Evolutionary conservation across 2,113 vertebrate species (phyloP).

Genomic region (Microcebus griseorufus): DNA sequence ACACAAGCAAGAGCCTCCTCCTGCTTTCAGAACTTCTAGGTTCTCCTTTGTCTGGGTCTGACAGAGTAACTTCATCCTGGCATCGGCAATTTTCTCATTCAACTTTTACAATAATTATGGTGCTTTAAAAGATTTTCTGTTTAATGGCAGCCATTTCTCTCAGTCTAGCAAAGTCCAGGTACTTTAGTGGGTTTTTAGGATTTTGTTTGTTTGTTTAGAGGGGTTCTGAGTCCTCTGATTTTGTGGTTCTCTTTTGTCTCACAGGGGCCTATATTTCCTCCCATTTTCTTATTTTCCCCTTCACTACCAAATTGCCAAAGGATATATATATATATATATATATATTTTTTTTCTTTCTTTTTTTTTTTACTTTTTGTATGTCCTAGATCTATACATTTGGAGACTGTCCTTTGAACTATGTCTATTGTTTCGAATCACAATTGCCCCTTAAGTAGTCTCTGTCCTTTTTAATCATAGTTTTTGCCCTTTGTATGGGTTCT

Average conservation of each 20-base stretch:
- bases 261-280: not conserved
- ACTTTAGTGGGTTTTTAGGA: not conserved
- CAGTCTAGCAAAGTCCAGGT: not conserved
- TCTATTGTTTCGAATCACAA: not conserved
- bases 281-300: not conserved
- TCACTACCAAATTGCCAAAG: not conserved
- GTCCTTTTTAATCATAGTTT: not conserved
- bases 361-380: not conserved
- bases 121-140: not conserved
- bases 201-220: not conserved
- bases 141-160: not conserved
- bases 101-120: not conserved
- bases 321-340: too few relatives aligned
- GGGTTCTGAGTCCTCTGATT: not conserved
- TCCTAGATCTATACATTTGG: not conserved
- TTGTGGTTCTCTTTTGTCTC: not conserved
- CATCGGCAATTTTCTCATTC: not conserved
- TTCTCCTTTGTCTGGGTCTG: too few relatives aligned
- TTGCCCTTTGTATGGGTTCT: not conserved
- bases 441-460: not conserved
- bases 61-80: too few relatives aligned
- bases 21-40: not conserved
- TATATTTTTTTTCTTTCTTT: too few relatives aligned
- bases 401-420: not conserved
- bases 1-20: too few relatives aligned